Evolutionary conservation across 2,888 invertebrate species (phyloP).

Genomic region (Ophraella communa): DNA sequence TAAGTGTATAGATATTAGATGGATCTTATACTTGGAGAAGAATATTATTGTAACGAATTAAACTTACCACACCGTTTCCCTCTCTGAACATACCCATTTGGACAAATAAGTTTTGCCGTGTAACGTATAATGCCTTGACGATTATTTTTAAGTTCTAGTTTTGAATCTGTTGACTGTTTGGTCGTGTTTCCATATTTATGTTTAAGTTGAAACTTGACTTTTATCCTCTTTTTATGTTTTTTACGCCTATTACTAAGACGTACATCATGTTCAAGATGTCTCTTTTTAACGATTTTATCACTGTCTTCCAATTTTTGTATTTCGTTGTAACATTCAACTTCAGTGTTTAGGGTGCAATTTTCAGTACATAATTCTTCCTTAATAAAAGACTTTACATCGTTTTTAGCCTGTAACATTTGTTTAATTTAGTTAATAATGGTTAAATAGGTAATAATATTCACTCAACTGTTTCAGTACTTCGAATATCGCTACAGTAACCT

Average conservation of each 20-base stretch:
- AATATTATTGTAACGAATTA: too few species aligned
- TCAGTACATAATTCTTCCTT: conserved; percentile 38
- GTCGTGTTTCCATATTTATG: conserved; percentile 45
- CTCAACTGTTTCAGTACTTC: conserved; percentile 39
- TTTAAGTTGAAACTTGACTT: conserved; percentile 50
- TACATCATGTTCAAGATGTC: conserved; percentile 34
- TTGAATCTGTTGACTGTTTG: conserved; percentile 13
- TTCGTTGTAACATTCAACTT: conserved; percentile 39
- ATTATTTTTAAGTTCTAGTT: conserved; percentile 24
- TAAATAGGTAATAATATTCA: neutral
- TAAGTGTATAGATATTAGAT: too few species aligned
- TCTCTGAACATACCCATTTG: conserved; percentile 63
- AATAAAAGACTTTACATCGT: conserved; percentile 40
- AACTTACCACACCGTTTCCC: conserved; percentile 65
- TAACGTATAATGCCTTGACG: conserved; percentile 36
- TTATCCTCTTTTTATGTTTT: conserved; percentile 43
- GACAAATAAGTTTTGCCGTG: conserved; percentile 56
- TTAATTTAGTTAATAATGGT: neutral
- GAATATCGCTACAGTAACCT: conserved; percentile 59
- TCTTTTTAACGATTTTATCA: conserved; percentile 48
- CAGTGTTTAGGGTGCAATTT: conserved; percentile 37
- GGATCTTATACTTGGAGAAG: too few species aligned
- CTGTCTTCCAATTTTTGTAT: conserved; percentile 42
- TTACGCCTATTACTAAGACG: conserved; percentile 40
- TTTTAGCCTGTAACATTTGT: conserved; percentile 43